phyloP scores from a whole-genome alignment of 2,888 invertebrate genomes.

The Junonia oenone region DNA sequence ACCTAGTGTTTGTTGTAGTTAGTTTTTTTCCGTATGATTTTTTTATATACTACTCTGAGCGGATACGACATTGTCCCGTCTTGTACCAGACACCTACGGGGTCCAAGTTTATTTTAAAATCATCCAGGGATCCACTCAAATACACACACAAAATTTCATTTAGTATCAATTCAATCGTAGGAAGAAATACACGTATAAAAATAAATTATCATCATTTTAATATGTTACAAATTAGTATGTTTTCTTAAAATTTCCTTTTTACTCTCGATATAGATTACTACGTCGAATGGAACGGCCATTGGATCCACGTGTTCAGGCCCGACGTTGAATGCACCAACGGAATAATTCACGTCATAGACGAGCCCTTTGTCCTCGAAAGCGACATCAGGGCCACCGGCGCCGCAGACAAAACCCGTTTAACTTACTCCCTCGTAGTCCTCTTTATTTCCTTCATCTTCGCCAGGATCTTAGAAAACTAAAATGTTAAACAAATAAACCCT shows the following conservation, averaged over 20 bases:
- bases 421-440: conserved; percentile 43
- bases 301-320: conserved; percentile 91
- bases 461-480: conserved; percentile 53
- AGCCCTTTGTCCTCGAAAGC: conserved; percentile 89
- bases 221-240: neutral
- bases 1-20: too few relatives aligned
- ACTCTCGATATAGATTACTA: conserved; percentile 83
- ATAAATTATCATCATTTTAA: neutral
- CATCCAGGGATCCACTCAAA: too few relatives aligned
- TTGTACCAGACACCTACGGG: too few relatives aligned
- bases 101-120: too few relatives aligned
- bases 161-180: too few relatives aligned
- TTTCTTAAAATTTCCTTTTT: conserved; percentile 24
- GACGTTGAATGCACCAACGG: conserved; percentile 98
- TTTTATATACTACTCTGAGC: too few relatives aligned
- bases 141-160: too few relatives aligned
- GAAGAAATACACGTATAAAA: neutral
- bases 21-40: too few relatives aligned
- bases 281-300: conserved; percentile 90
- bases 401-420: conserved; percentile 46
- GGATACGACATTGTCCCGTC: too few relatives aligned
- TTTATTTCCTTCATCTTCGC: conserved; percentile 49
- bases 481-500: too few relatives aligned
- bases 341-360: conserved; percentile 95
- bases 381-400: conserved; percentile 87